These are phyloP conservation scores for Hepsetus odoe DNA, from an alignment of 2,113 vertebrate species.

Conservation along the genomic window DNA sequence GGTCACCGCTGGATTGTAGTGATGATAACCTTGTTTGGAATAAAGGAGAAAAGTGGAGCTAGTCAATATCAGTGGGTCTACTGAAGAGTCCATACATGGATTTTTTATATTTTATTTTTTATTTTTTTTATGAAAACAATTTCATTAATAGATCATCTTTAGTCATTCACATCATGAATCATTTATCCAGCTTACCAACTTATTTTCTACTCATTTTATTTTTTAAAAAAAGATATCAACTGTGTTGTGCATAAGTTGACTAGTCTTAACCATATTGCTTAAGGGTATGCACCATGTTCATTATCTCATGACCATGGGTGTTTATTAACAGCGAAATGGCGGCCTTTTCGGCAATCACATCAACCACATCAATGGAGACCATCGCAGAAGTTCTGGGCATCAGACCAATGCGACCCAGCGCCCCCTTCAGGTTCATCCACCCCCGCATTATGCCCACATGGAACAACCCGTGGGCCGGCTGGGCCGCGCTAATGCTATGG, in stretches of 20 bases:
- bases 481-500: slow-evolving; percentile 88
- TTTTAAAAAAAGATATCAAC: slow-evolving; percentile 48
- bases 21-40: not conserved
- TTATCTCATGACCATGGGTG: slow-evolving; percentile 59
- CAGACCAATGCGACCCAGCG: slow-evolving; percentile 97
- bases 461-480: slow-evolving; percentile 85
- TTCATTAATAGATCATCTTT: not conserved
- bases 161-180: slow-evolving; percentile 65
- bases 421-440: slow-evolving; percentile 94
- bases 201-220: slow-evolving; percentile 67
- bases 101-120: not conserved
- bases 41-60: not conserved
- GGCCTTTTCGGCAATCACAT: slow-evolving; percentile 96
- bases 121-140: no score
- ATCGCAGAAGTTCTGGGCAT: slow-evolving; percentile 86
- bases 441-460: slow-evolving; percentile 86
- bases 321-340: slow-evolving; percentile 90
- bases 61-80: not conserved
- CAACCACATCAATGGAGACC: slow-evolving; percentile 90
- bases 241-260: slow-evolving; percentile 6
- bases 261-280: not conserved
- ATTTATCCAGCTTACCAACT: slow-evolving; percentile 70
- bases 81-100: not conserved
- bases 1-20: not conserved
- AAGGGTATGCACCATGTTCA: slow-evolving; percentile 6